Conservation (phyloP, 2,797 vertebrate species). For the Lithobates sylvaticus region DNA sequence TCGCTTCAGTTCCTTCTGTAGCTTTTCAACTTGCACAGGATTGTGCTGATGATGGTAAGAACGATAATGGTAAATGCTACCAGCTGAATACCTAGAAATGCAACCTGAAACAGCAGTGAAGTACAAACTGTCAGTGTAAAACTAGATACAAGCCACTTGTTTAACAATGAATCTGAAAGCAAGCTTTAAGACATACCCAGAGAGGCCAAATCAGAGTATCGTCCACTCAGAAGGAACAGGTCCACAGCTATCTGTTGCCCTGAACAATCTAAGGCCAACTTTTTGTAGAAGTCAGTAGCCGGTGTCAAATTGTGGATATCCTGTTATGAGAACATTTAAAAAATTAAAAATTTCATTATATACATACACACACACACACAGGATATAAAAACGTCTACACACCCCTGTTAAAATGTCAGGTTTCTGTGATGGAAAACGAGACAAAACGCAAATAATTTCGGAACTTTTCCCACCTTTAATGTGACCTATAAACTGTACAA, state of each 20-base stretch:
- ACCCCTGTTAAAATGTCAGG: no score
- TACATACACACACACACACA: no score
- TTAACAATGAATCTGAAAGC: background rate
- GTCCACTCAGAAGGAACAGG: conserved; percentile 92
- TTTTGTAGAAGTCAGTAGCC: conserved; percentile 97
- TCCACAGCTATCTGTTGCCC: conserved; percentile 97
- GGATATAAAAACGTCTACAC: no score
- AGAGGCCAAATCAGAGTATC: conserved; percentile 94
- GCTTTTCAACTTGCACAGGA: conserved; percentile 88
- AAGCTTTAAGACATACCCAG: conserved; percentile 78
- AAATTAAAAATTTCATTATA: background rate
- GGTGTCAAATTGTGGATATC: conserved; percentile 93
- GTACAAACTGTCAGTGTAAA: background rate
- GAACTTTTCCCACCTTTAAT: no score
- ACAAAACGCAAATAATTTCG: no score
- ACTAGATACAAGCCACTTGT: background rate
- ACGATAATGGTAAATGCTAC: conserved; percentile 93
- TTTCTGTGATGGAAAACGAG: no score
- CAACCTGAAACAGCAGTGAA: conserved; percentile 80
- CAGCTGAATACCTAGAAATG: conserved; percentile 95
- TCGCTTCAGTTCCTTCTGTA: conserved; percentile 92
- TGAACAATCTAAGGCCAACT: conserved; percentile 96
- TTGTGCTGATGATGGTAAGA: conserved; percentile 94
- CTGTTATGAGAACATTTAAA: conserved; percentile 69
- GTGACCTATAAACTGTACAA: no score